Evolutionary conservation across 2,797 vertebrate species (phyloP), one percentile per base, ranked within the genome.

Genomic region (Fratercula arctica): DNA sequence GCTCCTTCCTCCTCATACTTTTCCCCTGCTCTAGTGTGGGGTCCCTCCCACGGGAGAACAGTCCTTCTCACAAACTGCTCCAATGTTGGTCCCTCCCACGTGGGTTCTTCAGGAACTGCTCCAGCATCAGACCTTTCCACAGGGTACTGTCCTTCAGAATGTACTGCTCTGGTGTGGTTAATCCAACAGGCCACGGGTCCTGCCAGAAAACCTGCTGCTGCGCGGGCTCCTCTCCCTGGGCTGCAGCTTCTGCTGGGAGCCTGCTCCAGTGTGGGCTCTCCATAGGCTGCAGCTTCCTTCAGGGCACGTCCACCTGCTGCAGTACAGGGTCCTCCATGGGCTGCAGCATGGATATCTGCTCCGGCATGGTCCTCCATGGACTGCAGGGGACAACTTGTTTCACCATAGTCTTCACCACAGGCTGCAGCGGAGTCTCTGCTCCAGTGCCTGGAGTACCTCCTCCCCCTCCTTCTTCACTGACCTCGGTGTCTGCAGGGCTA

Each of bases 281-380:
- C n/a, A 33, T 7, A 12, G 53, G 43, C 43, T 68, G 54, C 29
- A n/a, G n/a, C 25, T 59, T 72, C n/a, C 29, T 26, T 63, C n/a
- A 41, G 19, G 53, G 33, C 29, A 72, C 5, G 6, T 53, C 21
- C 7, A 28, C 23, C 39, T 46, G 29, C 39, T 50, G 14, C 13
- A 3, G 17, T 5, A 13, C 23, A 9, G 48, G 19, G 26, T 19
- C 9, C 3, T 19, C 18, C 35, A 17, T 0, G 3, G 35, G 33
- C 25, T 21, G 43, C 29, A 72, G n/a, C 31, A 5, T 9, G 43
- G n/a, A 24, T 29, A 57, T 25, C 43, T 57, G 46, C 14, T 87
- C 37, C 2, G 1, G 17, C 2, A 1, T 0, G 23, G 39, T 29
- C 12, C 26, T 35, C 51, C n/a, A 25, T 0, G 3, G 50, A 21